phyloP scores from a whole-genome alignment of 2,888 invertebrate genomes.

The Orchestes rusci region DNA sequence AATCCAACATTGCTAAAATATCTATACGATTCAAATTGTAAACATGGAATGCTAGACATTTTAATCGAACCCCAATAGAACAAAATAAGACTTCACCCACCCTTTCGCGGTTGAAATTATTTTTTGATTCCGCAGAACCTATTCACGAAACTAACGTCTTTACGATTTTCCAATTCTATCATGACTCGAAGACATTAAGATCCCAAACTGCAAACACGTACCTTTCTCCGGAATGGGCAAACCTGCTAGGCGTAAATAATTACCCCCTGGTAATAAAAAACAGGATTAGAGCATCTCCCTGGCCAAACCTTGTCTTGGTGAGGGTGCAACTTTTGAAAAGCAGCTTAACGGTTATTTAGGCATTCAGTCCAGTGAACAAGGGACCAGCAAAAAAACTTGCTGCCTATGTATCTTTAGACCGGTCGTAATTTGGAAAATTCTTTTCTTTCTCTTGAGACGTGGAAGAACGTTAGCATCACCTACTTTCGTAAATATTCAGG shows the following conservation, averaged over 20 bases:
- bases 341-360: conserved; percentile 23
- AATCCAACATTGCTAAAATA: too few relatives aligned
- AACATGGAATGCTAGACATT: too few relatives aligned
- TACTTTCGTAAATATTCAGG: conserved; percentile 19
- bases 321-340: conserved; percentile 22
- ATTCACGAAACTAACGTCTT: too few relatives aligned
- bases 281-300: conserved; percentile 16
- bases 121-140: too few relatives aligned
- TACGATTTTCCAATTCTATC: too few relatives aligned
- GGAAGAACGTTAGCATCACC: conserved; percentile 16
- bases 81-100: too few relatives aligned
- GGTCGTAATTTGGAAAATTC: conserved; percentile 20
- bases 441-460: conserved; percentile 16
- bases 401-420: conserved; percentile 19
- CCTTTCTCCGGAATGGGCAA: too few relatives aligned
- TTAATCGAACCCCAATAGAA: too few relatives aligned
- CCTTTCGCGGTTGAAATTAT: too few relatives aligned
- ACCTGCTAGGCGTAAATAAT: conserved; percentile 19
- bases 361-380: conserved; percentile 19
- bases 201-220: too few relatives aligned
- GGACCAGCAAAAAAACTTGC: conserved; percentile 18
- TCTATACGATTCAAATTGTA: too few relatives aligned
- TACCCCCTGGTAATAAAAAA: conserved; percentile 17
- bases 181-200: too few relatives aligned
- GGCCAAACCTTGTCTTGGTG: conserved; percentile 9